Base-by-base conservation (phyloP, 2,113 vertebrate species). In the Corythornis cristatus region DNA sequence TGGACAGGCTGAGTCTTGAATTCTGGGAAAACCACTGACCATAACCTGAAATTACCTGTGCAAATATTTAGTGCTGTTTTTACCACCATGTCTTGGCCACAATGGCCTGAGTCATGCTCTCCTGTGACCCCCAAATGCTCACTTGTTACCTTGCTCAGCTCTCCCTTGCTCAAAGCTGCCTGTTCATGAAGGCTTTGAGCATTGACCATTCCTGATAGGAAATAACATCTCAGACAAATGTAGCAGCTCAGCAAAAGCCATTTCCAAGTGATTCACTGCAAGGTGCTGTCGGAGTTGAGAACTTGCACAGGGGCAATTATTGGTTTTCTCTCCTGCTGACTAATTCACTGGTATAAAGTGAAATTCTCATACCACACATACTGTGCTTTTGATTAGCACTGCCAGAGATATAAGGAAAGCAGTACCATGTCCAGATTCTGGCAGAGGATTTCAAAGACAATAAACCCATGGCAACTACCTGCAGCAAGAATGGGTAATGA, bases 261-360 rank as follows among this genome's bases (percentile, higher is more conserved):
- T 67, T 88, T 81, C 58, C 65, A 57, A 58, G 74, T 76, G 83
- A 76, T 53, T 81, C 87, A 57, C 23, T 22, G 74, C 74, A 87
- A 75, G 77, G 76, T 62, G 67, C 77, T 66, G 46, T 56, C 26
- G 57, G 56, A 94, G 86, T 74, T 29, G 70, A 84, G 70, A 90
- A 53, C 70, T 37, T 40, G 57, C 58, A 22, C 0, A 5, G 37
- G 46, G 46, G 42, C 48, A 74, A 79, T 77, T 57, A 87, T 58
- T 68, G 25, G 83, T 58, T 68, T 76, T 43, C 68, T 57, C 74
- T 71, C 58, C 43, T 57, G 48, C 88, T 89, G 93, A 53, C 37
- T 87, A 81, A 88, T 76, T 84, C 50, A 70, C 50, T 33, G 56
- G 20, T 37, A 85, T 2, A 43, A 60, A 73, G 83, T 17, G 60